These are phyloP conservation scores for Drosophila putrida DNA, from an alignment of 2,888 invertebrate genomes.

Conservation along the genomic window DNA sequence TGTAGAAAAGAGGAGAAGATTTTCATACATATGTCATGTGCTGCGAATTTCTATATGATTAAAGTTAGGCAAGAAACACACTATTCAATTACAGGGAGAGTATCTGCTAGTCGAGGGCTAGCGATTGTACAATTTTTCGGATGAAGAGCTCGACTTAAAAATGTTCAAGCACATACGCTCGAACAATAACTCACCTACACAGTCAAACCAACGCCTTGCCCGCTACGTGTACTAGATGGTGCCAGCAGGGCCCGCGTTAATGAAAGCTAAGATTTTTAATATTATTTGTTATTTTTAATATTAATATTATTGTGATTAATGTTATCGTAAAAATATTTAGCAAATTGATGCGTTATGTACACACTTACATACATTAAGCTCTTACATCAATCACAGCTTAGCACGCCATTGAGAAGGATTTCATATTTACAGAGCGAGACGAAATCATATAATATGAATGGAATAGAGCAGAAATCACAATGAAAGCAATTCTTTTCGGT, in stretches of 20 bases:
- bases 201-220: no score
- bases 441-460: constrained; percentile 12
- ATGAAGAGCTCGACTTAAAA: no score
- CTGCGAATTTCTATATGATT: background rate
- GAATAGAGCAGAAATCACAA: constrained; percentile 17
- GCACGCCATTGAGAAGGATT: constrained; percentile 2
- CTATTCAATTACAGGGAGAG: background rate
- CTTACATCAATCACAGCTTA: constrained; percentile 4
- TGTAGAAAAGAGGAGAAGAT: background rate
- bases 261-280: no score
- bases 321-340: background rate
- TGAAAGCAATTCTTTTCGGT: constrained; percentile 12
- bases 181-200: no score
- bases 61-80: background rate
- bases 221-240: background rate
- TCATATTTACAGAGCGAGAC: constrained; percentile 7
- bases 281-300: no score
- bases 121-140: background rate
- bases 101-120: background rate
- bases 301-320: background rate
- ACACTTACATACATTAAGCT: background rate
- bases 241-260: no score
- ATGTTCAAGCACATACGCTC: no score
- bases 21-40: background rate
- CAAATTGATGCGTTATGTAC: constrained; percentile 1